A percentile compares a stretch with the other conserved stretches of the same genome.
phyloP scores from a whole-genome alignment of 2,888 invertebrate species.

The Candidula unifasciata region DNA sequence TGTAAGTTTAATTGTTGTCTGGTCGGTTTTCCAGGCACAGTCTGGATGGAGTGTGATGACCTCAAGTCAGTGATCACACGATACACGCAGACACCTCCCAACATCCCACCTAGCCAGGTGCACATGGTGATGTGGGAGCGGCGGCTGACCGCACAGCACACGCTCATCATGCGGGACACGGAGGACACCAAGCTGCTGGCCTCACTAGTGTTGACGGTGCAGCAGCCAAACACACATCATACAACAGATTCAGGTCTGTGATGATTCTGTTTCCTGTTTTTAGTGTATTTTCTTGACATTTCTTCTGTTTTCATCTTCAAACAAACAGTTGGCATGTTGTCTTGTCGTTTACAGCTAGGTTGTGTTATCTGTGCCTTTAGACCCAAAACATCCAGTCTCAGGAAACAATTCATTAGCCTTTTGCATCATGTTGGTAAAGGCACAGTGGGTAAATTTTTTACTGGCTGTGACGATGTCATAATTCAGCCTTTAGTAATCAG shows the following conservation, averaged over 20 bases:
- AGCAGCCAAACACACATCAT: constrained; percentile 47
- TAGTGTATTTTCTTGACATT: background rate
- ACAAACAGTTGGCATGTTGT: no score
- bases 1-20: background rate
- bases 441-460: no score
- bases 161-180: constrained; percentile 53
- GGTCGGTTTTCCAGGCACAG: constrained; percentile 62
- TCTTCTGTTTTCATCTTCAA: no score
- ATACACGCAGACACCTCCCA: constrained; percentile 59
- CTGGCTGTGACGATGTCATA: no score
- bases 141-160: constrained; percentile 51
- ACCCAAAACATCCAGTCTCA: no score
- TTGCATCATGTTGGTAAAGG: no score
- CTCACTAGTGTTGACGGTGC: constrained; percentile 54
- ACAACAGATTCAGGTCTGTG: constrained; percentile 32
- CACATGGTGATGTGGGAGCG: constrained; percentile 76
- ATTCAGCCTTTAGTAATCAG: no score
- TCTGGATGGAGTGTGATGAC: constrained; percentile 75
- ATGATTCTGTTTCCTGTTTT: background rate
- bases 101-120: constrained; percentile 69
- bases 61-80: constrained; percentile 65
- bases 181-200: constrained; percentile 54
- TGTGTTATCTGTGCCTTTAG: no score
- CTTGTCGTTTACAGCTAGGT: no score
- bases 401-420: no score